A percentile compares a stretch with the other conserved stretches of the same genome.
phyloP scores from a whole-genome alignment of 1,140 invertebrate genomes.

The Diplogasteroides magnus region DNA sequence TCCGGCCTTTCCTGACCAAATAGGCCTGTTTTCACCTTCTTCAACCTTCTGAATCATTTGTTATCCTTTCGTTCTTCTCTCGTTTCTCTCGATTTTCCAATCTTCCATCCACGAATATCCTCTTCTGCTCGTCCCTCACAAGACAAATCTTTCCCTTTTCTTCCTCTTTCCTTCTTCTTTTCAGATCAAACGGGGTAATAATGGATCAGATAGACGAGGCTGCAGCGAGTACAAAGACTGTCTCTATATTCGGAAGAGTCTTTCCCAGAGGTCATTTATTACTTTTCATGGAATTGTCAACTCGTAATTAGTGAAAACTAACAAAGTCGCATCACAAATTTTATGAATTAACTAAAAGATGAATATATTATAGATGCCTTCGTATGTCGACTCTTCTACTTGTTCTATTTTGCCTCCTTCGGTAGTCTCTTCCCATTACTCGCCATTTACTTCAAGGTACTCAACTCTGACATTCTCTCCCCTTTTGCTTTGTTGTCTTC shows the following conservation, averaged over 20 bases:
- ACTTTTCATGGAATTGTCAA: too few relatives aligned
- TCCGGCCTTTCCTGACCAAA: background rate
- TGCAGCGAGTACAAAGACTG: background rate
- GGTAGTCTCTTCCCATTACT: slow-evolving; percentile 93
- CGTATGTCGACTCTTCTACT: slow-evolving; percentile 92
- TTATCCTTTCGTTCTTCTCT: background rate
- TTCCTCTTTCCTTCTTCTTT: background rate
- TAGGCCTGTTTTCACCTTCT: background rate
- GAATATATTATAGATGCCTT: slow-evolving; percentile 66
- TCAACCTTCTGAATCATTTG: background rate
- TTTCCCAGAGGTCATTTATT: background rate
- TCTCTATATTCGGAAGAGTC: background rate
- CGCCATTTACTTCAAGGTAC: slow-evolving; percentile 96
- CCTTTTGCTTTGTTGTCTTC: too few relatives aligned
- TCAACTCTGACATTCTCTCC: too few relatives aligned
- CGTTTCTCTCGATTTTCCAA: background rate
- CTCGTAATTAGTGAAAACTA: background rate
- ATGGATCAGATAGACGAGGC: background rate
- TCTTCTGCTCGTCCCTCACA: background rate
- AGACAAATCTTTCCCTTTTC: too few relatives aligned
- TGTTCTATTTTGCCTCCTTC: slow-evolving; percentile 98
- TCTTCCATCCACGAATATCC: background rate
- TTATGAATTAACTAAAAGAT: background rate
- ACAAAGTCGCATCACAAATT: background rate
- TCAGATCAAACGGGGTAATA: background rate